Percentiles rank a stretch among this genome's conserved stretches.
These are phyloP conservation scores for Petrocephalus schoutedeni DNA, from an alignment of 2,797 vertebrate genomes.

Conservation along the genomic window DNA sequence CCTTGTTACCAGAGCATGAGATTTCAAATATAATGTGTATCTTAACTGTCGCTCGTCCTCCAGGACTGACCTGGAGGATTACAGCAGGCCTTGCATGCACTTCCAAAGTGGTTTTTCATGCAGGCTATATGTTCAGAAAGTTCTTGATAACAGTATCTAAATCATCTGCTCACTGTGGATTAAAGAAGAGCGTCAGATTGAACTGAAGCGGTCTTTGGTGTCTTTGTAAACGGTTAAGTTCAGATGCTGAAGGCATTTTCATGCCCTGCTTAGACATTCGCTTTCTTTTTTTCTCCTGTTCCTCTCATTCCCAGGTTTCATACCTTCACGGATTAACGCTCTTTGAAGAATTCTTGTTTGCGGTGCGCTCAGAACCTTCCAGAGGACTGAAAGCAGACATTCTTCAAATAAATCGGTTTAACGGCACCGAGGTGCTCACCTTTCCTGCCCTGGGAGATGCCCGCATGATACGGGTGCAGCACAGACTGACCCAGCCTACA, in stretches of 20 bases:
- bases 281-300: neutral
- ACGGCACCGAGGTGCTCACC: constrained; percentile 55
- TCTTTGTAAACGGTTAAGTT: constrained; percentile 34
- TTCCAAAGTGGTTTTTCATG: neutral
- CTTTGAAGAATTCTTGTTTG: constrained; percentile 78
- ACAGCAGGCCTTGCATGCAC: neutral
- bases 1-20: neutral
- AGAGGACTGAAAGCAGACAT: constrained; percentile 51
- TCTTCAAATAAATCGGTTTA: constrained; percentile 72
- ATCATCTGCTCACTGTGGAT: constrained; percentile 4
- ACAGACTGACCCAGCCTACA: constrained; percentile 68
- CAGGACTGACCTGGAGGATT: neutral
- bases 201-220: constrained; percentile 16
- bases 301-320: constrained; percentile 57
- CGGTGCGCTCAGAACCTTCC: constrained; percentile 56
- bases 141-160: neutral
- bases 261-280: neutral
- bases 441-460: constrained; percentile 58
- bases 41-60: neutral
- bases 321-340: constrained; percentile 69
- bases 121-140: neutral
- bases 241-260: neutral
- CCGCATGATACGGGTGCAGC: constrained; percentile 63
- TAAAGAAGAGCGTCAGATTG: constrained; percentile 29
- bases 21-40: neutral